Evolutionary conservation across 2,113 vertebrate species (phyloP).

Genomic region (Vulpes ferrilata): DNA sequence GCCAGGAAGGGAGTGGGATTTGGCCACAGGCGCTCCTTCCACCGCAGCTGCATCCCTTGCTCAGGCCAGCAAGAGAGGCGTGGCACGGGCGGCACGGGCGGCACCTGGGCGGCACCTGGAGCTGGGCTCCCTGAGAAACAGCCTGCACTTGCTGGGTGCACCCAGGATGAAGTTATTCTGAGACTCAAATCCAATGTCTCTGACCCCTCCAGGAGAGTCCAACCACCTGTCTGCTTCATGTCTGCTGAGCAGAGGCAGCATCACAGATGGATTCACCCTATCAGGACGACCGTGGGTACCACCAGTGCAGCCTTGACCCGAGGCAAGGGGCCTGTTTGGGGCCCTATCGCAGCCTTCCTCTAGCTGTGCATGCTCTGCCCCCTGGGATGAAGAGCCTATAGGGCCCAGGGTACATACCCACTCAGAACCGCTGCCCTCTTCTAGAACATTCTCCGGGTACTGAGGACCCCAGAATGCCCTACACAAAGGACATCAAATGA

Average conservation of each 20-base stretch:
- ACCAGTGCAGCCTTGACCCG: neutral
- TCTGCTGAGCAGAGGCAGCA: neutral
- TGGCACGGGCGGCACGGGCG: neutral
- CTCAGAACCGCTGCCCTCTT: neutral
- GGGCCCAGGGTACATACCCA: neutral
- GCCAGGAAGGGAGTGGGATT: neutral
- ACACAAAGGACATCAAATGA: neutral
- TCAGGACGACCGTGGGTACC: rapidly evolving
- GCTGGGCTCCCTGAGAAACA: neutral
- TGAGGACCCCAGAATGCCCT: neutral
- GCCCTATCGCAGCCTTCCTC: neutral
- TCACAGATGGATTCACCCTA: neutral
- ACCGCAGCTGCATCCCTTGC: neutral
- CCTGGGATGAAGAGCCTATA: neutral
- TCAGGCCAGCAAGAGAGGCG: neutral
- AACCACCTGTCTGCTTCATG: neutral
- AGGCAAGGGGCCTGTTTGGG: neutral
- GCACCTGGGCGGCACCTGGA: rapidly evolving
- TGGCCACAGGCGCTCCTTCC: neutral
- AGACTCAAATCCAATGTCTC: neutral
- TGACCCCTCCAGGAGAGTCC: neutral
- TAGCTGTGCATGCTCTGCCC: neutral
- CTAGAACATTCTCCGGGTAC: neutral
- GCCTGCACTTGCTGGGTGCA: neutral
- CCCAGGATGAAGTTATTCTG: neutral